These are phyloP conservation scores for Sebastes vulpes DNA, from an alignment of 2,797 vertebrate genomes.

Conservation along the genomic window DNA sequence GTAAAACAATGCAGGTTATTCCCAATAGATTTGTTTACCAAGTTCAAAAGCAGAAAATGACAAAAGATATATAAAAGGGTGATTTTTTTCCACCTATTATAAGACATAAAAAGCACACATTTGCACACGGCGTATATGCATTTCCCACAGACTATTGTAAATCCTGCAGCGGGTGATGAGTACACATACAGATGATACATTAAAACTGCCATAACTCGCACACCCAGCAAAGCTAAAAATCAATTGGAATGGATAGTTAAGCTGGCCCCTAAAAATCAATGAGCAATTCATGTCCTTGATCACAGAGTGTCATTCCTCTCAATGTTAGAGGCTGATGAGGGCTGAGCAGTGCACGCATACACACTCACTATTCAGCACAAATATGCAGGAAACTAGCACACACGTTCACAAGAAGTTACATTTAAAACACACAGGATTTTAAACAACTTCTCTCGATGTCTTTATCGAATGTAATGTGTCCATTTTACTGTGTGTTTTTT, in stretches of 20 bases:
- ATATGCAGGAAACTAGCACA: constrained; percentile 40
- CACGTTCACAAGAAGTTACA: constrained; percentile 10
- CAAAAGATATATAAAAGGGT: constrained; percentile 33
- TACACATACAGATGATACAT: constrained; percentile 87
- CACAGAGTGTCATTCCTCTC: constrained; percentile 88
- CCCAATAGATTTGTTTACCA: constrained; percentile 55
- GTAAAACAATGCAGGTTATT: constrained; percentile 12
- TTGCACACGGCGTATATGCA: constrained; percentile 56
- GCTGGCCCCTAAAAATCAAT: constrained; percentile 90
- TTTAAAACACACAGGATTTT: constrained; percentile 20
- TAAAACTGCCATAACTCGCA: constrained; percentile 88
- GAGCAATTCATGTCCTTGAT: constrained; percentile 91
- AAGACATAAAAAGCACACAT: constrained; percentile 40
- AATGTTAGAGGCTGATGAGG: constrained; percentile 83
- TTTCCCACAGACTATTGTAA: constrained; percentile 70
- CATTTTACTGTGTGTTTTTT: neutral
- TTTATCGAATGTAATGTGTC: neutral
- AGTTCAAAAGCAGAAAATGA: constrained; percentile 31
- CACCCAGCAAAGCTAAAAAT: constrained; percentile 89
- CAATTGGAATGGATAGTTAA: constrained; percentile 91
- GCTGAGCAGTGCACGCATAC: constrained; percentile 57
- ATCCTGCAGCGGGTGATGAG: constrained; percentile 77
- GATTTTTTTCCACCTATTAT: constrained; percentile 38
- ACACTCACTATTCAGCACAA: constrained; percentile 50
- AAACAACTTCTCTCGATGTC: neutral